Evolutionary conservation across 2,888 invertebrate genomes (phyloP).

Genomic region (Pristionchus arcanus): DNA sequence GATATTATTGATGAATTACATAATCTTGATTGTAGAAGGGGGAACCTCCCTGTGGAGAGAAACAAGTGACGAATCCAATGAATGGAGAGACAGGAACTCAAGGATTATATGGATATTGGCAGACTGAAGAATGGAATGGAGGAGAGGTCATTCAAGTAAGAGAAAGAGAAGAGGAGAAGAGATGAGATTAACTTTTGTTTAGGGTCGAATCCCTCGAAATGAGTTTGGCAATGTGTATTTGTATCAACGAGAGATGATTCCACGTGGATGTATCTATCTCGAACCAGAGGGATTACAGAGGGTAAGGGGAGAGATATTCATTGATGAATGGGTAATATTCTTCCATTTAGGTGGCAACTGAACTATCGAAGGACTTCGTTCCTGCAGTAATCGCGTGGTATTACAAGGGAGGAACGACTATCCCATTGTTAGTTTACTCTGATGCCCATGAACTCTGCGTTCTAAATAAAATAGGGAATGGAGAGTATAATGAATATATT

Average conservation of each 20-base stretch:
- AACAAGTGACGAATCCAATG: constrained; percentile 39
- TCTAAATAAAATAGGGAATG: neutral
- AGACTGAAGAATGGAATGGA: constrained; percentile 92
- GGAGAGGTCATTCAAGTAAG: constrained; percentile 87
- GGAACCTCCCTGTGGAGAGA: constrained; percentile 90
- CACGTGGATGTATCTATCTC: constrained; percentile 48
- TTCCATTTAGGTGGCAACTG: constrained; percentile 86
- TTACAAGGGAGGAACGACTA: constrained; percentile 86
- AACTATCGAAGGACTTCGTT: constrained; percentile 93
- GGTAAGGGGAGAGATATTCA: neutral
- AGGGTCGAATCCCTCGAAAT: constrained; percentile 95
- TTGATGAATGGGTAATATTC: neutral
- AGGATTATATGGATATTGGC: constrained; percentile 92
- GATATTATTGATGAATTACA: neutral
- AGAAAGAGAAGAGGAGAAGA: neutral
- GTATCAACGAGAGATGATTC: constrained; percentile 90
- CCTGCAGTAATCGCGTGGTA: constrained; percentile 96
- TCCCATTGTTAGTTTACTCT: constrained; percentile 80
- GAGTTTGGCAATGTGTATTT: constrained; percentile 98
- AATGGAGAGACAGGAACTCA: constrained; percentile 53
- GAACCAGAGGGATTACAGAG: neutral
- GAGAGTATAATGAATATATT: constrained; percentile 56
- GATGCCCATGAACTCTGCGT: neutral
- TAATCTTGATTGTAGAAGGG: constrained; percentile 81
- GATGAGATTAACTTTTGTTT: neutral